These are phyloP conservation scores for Okamejei kenojei DNA, from an alignment of 2,797 vertebrate genomes.

Conservation along the genomic window DNA sequence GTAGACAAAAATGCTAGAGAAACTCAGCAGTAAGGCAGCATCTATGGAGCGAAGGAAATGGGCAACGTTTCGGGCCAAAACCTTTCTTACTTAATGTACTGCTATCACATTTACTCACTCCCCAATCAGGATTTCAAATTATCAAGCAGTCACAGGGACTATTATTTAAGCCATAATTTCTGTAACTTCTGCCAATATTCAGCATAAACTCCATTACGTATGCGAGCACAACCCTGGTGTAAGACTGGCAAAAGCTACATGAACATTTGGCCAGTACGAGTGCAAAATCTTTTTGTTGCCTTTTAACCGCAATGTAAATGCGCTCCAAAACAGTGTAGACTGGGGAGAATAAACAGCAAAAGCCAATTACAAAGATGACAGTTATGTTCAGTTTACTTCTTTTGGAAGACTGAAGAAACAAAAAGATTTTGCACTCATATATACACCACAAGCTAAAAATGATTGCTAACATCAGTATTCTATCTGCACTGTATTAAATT, in stretches of 20 bases:
- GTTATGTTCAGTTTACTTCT: background rate
- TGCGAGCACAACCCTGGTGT: too few relatives aligned
- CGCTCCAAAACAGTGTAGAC: background rate
- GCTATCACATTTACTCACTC: background rate
- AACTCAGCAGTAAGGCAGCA: too few relatives aligned
- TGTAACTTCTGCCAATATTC: background rate
- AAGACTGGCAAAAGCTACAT: background rate
- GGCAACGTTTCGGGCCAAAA: too few relatives aligned
- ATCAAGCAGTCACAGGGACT: background rate
- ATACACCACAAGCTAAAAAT: background rate
- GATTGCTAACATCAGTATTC: background rate
- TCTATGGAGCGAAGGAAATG: too few relatives aligned
- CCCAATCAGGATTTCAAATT: background rate
- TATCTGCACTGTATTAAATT: background rate
- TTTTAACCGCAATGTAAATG: background rate
- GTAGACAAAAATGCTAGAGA: too few relatives aligned
- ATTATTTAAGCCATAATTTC: background rate
- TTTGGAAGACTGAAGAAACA: slow-evolving; percentile 2
- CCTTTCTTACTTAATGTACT: background rate
- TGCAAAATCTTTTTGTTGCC: background rate
- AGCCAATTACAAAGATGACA: slow-evolving; percentile 17
- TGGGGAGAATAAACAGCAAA: background rate
- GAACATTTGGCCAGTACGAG: background rate
- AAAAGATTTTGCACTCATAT: background rate
- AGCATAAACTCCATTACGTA: background rate